Base-by-base conservation (phyloP, 2,888 invertebrate genomes). In the Aphodius granarius region DNA sequence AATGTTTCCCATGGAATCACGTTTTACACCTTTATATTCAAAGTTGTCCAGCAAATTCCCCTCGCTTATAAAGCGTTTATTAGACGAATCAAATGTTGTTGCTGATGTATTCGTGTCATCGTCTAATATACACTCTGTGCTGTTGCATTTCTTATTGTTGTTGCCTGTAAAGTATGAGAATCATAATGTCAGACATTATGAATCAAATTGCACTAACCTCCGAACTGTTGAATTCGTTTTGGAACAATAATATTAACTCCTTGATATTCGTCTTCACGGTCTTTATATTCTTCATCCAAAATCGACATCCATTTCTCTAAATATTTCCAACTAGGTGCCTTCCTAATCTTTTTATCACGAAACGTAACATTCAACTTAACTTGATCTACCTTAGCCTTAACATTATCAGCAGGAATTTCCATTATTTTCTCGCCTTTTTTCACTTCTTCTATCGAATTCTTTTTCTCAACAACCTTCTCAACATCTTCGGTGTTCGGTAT, bases 71-170 rank as follows among this genome's bases (percentile, higher is more conserved):
- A 43, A 73, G 9, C 66, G 66, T 17, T 43, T 66, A 19, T 16
- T 16, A 15, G 65, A 63, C 4, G 19, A 9, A n/a, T 64, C 65
- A 6, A 15, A 43, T 13, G n/a, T 21, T 15, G 17, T 16, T 5
- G 63, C 19, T 20, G 0, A 15, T 4, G 68, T 9, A 15, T 22
- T 13, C 5, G 15, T 20, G 5, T 76, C 64, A 17, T 63, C 66
- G 5, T 76, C 76, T 68, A 74, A 63, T 22, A 76, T 73, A 18
- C 76, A 76, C 21, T 74, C 74, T 3, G 72, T 76, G 65, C 76
- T 76, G 64, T 23, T 70, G 2, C 21, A 72, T 74, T 74, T 74
- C 64, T 66, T 72, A 18, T 63, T 68, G 20, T 43, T 23, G 17
- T 22, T 16, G 9, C 73, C 73, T 66, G 17, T 3, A 66, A 66